Percentiles rank a stretch among this genome's conserved stretches.
Conservation (phyloP, 2,797 vertebrate genomes). For the Discoglossus pictus region DNA sequence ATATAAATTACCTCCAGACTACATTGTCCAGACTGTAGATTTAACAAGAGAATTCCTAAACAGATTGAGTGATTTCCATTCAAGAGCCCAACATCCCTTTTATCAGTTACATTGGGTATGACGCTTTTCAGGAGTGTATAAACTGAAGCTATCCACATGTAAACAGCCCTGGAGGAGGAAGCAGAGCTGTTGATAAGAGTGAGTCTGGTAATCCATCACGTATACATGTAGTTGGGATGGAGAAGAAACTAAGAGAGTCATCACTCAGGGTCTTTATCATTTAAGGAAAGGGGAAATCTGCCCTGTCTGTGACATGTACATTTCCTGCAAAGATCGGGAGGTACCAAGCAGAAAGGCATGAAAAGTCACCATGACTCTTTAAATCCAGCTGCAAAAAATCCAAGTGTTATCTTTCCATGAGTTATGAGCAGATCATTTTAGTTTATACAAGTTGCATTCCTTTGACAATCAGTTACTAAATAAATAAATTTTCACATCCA, state of each 20-base stretch:
- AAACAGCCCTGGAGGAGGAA: too few species aligned
- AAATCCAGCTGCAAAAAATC: slow-evolving; percentile 8
- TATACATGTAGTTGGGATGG: too few species aligned
- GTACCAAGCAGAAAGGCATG: slow-evolving; percentile 21
- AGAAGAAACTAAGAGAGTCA: not conserved
- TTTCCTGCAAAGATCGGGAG: slow-evolving; percentile 47
- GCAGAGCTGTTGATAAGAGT: too few species aligned
- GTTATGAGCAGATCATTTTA: slow-evolving; percentile 26
- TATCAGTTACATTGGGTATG: too few species aligned
- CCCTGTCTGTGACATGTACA: slow-evolving; percentile 19
- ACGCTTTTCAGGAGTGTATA: too few species aligned
- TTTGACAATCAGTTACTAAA: slow-evolving; percentile 23
- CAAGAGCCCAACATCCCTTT: too few species aligned
- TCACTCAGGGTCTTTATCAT: slow-evolving; percentile 23
- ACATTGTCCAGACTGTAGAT: too few species aligned
- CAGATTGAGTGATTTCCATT: too few species aligned
- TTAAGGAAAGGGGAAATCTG: slow-evolving; percentile 15
- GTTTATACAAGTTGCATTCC: slow-evolving; percentile 24
- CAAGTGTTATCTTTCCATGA: slow-evolving; percentile 25
- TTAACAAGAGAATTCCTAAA: too few species aligned
- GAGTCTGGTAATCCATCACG: too few species aligned
- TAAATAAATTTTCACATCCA: slow-evolving; percentile 24
- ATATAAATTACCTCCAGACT: too few species aligned
- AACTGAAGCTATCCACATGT: too few species aligned
- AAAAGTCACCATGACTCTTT: slow-evolving; percentile 10